A percentile compares a stretch with the other conserved stretches of the same genome.
Conservation (phyloP, 2,113 vertebrate genomes). For the Cariama cristata region DNA sequence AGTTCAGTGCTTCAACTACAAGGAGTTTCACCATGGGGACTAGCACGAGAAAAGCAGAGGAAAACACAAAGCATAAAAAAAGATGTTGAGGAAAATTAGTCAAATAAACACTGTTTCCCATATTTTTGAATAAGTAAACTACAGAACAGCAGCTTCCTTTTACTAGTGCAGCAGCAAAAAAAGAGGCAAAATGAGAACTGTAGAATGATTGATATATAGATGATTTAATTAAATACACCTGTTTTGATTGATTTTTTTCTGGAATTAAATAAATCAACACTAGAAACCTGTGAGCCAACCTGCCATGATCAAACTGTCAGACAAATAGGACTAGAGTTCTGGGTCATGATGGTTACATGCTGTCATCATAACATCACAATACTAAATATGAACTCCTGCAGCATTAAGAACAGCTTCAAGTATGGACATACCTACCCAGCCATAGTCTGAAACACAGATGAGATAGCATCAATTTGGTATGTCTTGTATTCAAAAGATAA, state of each 20-base stretch:
- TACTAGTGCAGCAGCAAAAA: neutral
- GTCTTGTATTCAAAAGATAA: neutral
- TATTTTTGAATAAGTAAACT: neutral
- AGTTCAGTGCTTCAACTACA: slow-evolving; percentile 1
- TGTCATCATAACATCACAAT: neutral
- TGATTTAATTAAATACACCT: neutral
- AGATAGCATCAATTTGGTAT: neutral
- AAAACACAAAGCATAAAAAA: neutral
- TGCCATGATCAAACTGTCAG: neutral
- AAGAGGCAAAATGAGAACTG: neutral
- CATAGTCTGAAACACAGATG: neutral
- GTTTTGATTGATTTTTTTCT: neutral
- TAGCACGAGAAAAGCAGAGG: neutral
- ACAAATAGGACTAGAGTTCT: neutral
- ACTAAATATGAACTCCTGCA: neutral
- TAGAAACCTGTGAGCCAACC: neutral
- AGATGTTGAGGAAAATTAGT: neutral
- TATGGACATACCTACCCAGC: neutral
- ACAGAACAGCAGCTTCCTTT: neutral
- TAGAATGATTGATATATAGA: neutral
- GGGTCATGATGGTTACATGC: fast-evolving
- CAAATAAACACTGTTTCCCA: neutral
- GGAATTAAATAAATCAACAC: neutral
- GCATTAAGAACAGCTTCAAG: neutral
- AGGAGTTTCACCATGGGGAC: neutral